Base-by-base conservation (phyloP, 2,888 invertebrate species). In the Petrolisthes cinctipes region DNA sequence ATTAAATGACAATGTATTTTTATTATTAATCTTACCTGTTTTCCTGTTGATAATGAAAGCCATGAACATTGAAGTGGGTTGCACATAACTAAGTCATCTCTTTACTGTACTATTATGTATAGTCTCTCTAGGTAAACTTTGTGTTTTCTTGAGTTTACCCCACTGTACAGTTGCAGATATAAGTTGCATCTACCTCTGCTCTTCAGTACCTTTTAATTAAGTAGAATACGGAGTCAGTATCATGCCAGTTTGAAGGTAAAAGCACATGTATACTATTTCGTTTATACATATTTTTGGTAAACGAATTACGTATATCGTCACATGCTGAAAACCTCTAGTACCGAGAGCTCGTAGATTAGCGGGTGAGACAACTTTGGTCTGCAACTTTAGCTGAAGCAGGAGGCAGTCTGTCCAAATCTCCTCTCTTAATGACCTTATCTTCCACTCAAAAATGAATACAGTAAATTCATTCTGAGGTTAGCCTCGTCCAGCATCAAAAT, bases 401-500 rank as follows among this genome's bases (percentile, higher is more conserved):
- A 71, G 71, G 71, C 71, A 71, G 71, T 71, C 71, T 61, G 71
- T 71, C 71, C 71, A 71, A n/a, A 6, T 71, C 71, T n/a, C 14
- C 71, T 71, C 20, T n/a, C 6, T 71, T n/a, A 71, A 71, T 71
- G 20, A 71, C 71, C 71, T 71, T n/a, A 20, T 71, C 71, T 71
- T 71, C 71, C 14, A 20, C 71, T 71, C 71, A 71, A 71, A 71
- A 71, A 61, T 9, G 61, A 61, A 61, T 14, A 14, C 9, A 61
- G 11, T 61, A 61, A 14, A 61, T 14, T 17, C 17, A 9, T 61
- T 9, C 9, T 9, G 71, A n/a, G 71, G 71, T n/a, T 71, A 11
- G 71, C 71, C 71, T 71, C 71, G 71, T n/a, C 71, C 71, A 71
- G 71, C 20, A 71, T 71, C 71, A 71, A 71, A 71, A 71, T 71